A percentile compares a stretch with the other conserved stretches of the same genome.
Evolutionary conservation across 2,113 vertebrate species (phyloP).

Genomic region (Craseonycteris thonglongyai): DNA sequence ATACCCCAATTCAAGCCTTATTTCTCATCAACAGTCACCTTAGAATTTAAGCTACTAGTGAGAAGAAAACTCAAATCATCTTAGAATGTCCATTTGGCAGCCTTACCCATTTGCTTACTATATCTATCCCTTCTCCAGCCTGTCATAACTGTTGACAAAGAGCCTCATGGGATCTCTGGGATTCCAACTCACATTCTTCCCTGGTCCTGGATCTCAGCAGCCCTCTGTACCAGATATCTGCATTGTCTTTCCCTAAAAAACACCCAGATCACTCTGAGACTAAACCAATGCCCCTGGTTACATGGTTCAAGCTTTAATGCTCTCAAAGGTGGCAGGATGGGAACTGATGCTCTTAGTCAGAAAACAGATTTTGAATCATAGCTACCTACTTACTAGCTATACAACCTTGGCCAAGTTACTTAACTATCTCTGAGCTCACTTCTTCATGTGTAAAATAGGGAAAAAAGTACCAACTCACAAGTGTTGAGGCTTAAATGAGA

Average conservation of each 20-base stretch:
- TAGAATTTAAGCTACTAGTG: slow-evolving; percentile 31
- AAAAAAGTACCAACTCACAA: background rate
- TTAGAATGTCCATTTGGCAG: slow-evolving; percentile 35
- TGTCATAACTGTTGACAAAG: background rate
- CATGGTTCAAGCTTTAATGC: background rate
- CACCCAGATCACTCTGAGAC: background rate
- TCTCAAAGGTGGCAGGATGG: background rate
- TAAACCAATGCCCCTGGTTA: background rate
- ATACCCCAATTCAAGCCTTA: background rate
- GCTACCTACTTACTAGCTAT: background rate
- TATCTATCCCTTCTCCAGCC: slow-evolving; percentile 9
- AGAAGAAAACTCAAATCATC: slow-evolving; percentile 49
- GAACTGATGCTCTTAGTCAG: background rate
- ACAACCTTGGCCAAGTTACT: slow-evolving; percentile 5
- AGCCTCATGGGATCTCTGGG: background rate
- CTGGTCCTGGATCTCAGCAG: background rate
- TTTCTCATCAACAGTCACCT: slow-evolving; percentile 44
- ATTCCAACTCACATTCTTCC: slow-evolving; percentile 27
- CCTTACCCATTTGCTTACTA: background rate
- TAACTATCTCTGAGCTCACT: slow-evolving; percentile 15
- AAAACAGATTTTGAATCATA: background rate
- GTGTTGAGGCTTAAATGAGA: background rate
- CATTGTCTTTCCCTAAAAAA: background rate
- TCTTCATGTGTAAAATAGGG: background rate
- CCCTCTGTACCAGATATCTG: background rate